Evolutionary conservation across 53 echinoderm and acorn worm species (phyloP), one percentile per base, ranked within the genome.

Genomic region (Holothuria scabra): DNA sequence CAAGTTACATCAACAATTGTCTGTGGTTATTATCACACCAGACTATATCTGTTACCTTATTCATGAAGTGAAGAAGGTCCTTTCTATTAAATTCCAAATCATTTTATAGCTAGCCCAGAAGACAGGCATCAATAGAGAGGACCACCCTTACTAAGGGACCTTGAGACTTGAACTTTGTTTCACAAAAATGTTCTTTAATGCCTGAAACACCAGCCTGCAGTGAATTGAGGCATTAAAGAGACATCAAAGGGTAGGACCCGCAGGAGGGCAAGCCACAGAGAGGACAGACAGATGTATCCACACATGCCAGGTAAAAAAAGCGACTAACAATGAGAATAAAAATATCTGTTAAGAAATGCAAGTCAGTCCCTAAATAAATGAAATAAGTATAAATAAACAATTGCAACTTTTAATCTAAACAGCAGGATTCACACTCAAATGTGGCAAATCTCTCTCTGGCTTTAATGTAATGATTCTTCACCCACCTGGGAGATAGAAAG

Each of bases 371-470:
- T 48, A n/a, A 71, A 48, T 71, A 44, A 41, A 41, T 38, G 71
- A 71, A 71, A 71, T 71, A 48, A 44, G 44, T 71, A 46, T 34
- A 71, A 71, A 71, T 71, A 71, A 71, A 71, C 71, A 71, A 25
- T 21, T 71, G 4, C 30, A 22, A 68, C 46, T 41, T 71, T 48
- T 71, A 44, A 71, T 71, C 71, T 71, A 71, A 71, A 48, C 71
- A 41, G 71, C 41, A 71, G 44, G 46, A 44, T 10, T 10, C 48
- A n/a, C 12, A 10, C 48, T 48, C 10, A 8, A 48, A 48, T 48
- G 48, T 48, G 48, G 48, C 4, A 48, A 48, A 44, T n/a, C 48
- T 48, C 48, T 48, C 48, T 48, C 12, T 48, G 48, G 12, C 12
- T 48, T 12, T 12, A 48, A 48, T 48, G 10, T 12, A 48, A 48